phyloP scores from a whole-genome alignment of 1,140 invertebrate species.

The Agraylea sexmaculata region DNA sequence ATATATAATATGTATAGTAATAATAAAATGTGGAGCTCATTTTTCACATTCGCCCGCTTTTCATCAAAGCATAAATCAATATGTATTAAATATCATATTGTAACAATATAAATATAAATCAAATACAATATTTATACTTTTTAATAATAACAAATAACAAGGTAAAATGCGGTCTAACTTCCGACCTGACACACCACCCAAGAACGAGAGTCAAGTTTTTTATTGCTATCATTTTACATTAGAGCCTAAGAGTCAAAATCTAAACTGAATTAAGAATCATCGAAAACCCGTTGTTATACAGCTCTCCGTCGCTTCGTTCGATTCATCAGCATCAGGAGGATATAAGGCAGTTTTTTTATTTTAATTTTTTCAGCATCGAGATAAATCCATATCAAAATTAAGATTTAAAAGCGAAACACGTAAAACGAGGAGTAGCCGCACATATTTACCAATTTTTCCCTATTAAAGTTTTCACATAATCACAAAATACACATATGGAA shows the following conservation, averaged over 20 bases:
- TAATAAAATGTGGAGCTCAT: conserved; percentile 10
- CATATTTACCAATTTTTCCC: conserved; percentile 8
- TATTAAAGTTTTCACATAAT: conserved; percentile 10
- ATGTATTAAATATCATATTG: too few species aligned
- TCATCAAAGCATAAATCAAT: too few species aligned
- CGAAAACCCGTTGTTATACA: too few species aligned
- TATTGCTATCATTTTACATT: conserved; percentile 21
- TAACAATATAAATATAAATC: too few species aligned
- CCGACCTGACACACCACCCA: neutral
- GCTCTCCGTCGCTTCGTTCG: too few species aligned
- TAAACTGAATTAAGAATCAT: neutral
- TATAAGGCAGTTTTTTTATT: too few species aligned
- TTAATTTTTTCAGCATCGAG: conserved; percentile 3
- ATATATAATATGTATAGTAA: conserved; percentile 13
- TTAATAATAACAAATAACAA: conserved; percentile 21
- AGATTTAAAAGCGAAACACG: neutral
- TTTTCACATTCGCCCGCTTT: too few species aligned
- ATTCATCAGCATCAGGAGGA: too few species aligned
- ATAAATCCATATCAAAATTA: conserved; percentile 3
- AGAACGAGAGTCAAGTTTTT: conserved; percentile 8
- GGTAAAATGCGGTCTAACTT: neutral
- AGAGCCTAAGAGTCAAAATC: conserved; percentile 4
- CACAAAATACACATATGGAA: conserved; percentile 4
- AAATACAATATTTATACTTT: too few species aligned
- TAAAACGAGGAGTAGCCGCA: neutral